Percentiles rank a stretch among this genome's conserved stretches.
These are phyloP conservation scores for Chironomus riparius DNA, from an alignment of 2,888 invertebrate genomes.

Conservation along the genomic window DNA sequence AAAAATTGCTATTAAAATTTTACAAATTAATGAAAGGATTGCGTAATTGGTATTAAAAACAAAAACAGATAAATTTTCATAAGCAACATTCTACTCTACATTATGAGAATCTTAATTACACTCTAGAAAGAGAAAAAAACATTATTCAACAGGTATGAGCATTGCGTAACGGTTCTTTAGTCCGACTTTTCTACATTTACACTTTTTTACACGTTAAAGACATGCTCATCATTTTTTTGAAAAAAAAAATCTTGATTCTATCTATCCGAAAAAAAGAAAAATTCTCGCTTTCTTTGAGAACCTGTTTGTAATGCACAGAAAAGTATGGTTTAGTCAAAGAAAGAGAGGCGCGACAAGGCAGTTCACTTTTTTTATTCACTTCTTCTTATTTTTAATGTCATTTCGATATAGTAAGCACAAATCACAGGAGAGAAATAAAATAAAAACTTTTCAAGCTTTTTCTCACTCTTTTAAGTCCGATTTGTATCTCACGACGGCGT, in stretches of 20 bases:
- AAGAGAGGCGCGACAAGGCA: not conserved
- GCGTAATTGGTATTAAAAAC: not conserved
- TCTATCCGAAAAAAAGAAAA: not conserved
- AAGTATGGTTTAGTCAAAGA: not conserved
- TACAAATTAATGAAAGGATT: constrained; percentile 10
- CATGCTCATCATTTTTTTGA: too few relatives aligned
- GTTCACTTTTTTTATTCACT: not conserved
- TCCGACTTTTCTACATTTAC: too few relatives aligned
- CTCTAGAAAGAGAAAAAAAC: too few relatives aligned
- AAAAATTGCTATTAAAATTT: not conserved
- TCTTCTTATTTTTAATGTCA: not conserved
- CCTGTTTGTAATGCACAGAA: not conserved
- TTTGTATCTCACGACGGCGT: not conserved
- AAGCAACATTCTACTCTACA: too few relatives aligned
- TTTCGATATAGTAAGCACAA: not conserved
- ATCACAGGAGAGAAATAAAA: too few relatives aligned
- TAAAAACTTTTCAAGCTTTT: too few relatives aligned
- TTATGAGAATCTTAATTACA: too few relatives aligned
- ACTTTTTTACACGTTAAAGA: too few relatives aligned
- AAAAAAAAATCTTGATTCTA: too few relatives aligned
- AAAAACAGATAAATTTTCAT: too few relatives aligned
- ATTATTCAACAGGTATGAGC: too few relatives aligned
- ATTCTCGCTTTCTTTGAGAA: constrained; percentile 9
- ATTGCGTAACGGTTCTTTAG: not conserved
- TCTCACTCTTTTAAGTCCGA: too few relatives aligned